Percentiles rank a stretch among this genome's conserved stretches.
Conservation (phyloP, 2,888 invertebrate species). For the Ormyrus thymus region DNA sequence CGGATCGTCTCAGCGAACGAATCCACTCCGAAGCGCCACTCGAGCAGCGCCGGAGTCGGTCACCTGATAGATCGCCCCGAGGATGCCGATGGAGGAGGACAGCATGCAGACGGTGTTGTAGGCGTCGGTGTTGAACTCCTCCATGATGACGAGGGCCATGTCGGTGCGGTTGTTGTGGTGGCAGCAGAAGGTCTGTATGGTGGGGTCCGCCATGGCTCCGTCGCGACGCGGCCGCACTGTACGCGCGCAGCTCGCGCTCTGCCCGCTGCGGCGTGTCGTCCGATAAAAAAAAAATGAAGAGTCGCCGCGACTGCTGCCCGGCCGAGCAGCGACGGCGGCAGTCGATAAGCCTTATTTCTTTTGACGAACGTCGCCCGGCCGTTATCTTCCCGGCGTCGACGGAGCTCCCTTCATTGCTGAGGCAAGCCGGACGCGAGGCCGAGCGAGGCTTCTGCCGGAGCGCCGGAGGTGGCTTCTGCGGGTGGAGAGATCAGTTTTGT, state of each 20-base stretch:
- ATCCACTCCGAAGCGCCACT: too few relatives aligned
- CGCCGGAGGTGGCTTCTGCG: too few relatives aligned
- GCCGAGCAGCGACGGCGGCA: neutral
- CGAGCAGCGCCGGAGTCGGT: neutral
- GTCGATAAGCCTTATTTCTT: neutral
- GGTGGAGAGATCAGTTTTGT: too few relatives aligned
- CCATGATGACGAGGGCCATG: conserved; percentile 81
- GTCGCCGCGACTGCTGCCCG: too few relatives aligned
- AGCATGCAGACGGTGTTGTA: conserved; percentile 85
- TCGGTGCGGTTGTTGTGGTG: conserved; percentile 82
- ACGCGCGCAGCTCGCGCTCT: too few relatives aligned
- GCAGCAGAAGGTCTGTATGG: conserved; percentile 89
- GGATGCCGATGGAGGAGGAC: conserved; percentile 84
- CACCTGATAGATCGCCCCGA: conserved; percentile 88
- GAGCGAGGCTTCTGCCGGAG: too few relatives aligned
- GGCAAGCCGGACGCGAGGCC: too few relatives aligned
- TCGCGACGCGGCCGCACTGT: too few relatives aligned
- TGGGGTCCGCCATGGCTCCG: conserved; percentile 86
- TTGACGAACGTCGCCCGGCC: neutral
- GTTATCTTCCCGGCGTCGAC: neutral
- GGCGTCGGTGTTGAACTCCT: conserved; percentile 84
- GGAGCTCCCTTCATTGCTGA: too few relatives aligned
- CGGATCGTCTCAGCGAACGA: too few relatives aligned
- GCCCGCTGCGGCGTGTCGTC: too few relatives aligned
- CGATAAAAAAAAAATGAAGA: conserved; percentile 40